These are phyloP conservation scores for Brachionus asplanchnoidis DNA, from an alignment of 1,140 invertebrate genomes.

Conservation along the genomic window DNA sequence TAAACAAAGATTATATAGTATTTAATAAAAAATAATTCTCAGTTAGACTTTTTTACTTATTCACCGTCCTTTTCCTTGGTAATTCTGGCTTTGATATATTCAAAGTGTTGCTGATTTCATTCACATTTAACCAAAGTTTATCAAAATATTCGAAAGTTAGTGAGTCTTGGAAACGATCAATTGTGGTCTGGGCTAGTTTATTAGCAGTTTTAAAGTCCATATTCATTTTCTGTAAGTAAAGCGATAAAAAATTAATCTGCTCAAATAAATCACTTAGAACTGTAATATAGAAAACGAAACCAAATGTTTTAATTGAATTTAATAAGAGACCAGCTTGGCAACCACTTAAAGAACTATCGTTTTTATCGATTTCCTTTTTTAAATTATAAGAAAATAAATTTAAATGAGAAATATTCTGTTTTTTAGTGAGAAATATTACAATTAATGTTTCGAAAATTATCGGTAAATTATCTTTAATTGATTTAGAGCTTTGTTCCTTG, in stretches of 20 bases:
- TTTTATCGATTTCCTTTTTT: not conserved
- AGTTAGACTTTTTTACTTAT: not conserved
- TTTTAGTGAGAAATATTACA: not conserved
- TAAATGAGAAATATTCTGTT: not conserved
- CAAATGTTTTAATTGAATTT: slow-evolving; percentile 3
- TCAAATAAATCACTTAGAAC: not conserved
- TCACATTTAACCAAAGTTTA: not conserved
- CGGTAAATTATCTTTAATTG: not conserved
- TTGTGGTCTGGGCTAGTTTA: not conserved
- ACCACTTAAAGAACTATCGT: not conserved
- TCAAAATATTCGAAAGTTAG: not conserved
- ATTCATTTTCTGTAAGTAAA: not conserved
- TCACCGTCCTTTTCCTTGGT: not conserved
- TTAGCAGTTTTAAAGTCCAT: not conserved
- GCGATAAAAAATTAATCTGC: not conserved
- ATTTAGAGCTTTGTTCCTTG: not conserved
- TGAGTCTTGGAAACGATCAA: not conserved
- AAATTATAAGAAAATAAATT: not conserved
- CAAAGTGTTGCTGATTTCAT: not conserved
- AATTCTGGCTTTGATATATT: not conserved
- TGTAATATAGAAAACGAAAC: not conserved
- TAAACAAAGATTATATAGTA: too few species aligned
- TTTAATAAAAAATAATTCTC: not conserved
- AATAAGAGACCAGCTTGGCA: not conserved
- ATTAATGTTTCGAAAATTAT: not conserved